Conservation (phyloP, 2,797 vertebrate genomes). For the Aulostomus chinensis region DNA sequence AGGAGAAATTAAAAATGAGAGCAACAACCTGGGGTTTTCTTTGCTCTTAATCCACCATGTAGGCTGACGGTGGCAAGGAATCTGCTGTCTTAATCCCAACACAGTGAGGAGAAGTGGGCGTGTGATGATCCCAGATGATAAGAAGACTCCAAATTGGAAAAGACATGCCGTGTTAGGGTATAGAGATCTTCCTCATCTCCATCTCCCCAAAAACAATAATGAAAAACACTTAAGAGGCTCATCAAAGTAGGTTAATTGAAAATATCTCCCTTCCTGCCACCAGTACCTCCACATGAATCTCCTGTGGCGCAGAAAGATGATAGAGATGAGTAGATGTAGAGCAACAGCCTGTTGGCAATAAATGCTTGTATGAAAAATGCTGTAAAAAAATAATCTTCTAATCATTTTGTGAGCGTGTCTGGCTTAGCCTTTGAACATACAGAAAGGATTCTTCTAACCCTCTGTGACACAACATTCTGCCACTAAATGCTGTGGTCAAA, state of each 20-base stretch:
- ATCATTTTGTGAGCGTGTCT: slow-evolving; percentile 56
- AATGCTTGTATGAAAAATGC: slow-evolving; percentile 34
- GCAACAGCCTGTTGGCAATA: slow-evolving; percentile 54
- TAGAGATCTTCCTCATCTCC: slow-evolving; percentile 19
- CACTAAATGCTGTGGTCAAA: neutral
- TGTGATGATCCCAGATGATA: slow-evolving; percentile 60
- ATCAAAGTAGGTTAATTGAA: slow-evolving; percentile 74
- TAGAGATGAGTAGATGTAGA: slow-evolving; percentile 58
- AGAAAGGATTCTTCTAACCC: slow-evolving; percentile 23
- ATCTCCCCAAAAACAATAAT: slow-evolving; percentile 17
- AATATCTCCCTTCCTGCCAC: slow-evolving; percentile 31
- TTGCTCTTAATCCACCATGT: slow-evolving; percentile 52
- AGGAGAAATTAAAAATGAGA: slow-evolving; percentile 33
- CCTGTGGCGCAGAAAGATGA: slow-evolving; percentile 37
- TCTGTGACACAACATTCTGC: slow-evolving; percentile 24
- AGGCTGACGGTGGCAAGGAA: slow-evolving; percentile 38
- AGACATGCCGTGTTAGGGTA: slow-evolving; percentile 34
- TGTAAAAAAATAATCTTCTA: slow-evolving; percentile 53
- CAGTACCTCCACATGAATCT: slow-evolving; percentile 46
- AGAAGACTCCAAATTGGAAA: slow-evolving; percentile 50
- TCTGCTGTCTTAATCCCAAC: slow-evolving; percentile 47
- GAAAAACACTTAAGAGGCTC: slow-evolving; percentile 35
- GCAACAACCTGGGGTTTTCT: slow-evolving; percentile 39
- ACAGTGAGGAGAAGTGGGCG: slow-evolving; percentile 47
- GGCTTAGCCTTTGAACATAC: slow-evolving; percentile 41